Conservation (phyloP, 2,113 vertebrate genomes). For the Heteronetta atricapilla region DNA sequence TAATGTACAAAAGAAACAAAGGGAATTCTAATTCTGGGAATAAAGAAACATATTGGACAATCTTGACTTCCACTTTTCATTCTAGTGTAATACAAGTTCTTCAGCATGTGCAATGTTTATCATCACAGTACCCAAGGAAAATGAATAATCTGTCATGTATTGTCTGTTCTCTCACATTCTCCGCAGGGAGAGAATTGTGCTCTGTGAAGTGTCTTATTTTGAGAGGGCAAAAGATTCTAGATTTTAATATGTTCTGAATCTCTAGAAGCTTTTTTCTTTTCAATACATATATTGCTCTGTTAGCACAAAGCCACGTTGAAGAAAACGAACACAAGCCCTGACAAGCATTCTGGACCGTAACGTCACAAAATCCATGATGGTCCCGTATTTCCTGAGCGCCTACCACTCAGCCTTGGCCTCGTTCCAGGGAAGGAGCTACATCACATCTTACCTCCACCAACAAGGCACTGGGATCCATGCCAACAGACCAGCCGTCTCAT, state of each 20-base stretch:
- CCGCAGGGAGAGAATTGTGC: not conserved
- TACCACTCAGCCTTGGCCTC: not conserved
- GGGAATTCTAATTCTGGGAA: slow-evolving; percentile 20
- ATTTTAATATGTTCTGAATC: slow-evolving; percentile 10
- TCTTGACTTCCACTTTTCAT: slow-evolving; percentile 42
- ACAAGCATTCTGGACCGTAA: not conserved
- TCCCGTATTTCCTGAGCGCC: not conserved
- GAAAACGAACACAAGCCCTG: not conserved
- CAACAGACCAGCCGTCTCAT: slow-evolving; percentile 20
- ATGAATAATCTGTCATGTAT: slow-evolving; percentile 28
- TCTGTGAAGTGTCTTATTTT: slow-evolving; percentile 5
- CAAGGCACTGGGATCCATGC: slow-evolving; percentile 2
- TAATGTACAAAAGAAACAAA: slow-evolving; percentile 38
- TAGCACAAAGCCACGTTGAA: not conserved
- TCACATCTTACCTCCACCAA: not conserved
- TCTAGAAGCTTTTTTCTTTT: not conserved
- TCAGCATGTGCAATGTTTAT: slow-evolving; percentile 36
- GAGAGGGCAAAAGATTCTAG: slow-evolving; percentile 14
- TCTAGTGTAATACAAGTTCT: slow-evolving; percentile 10
- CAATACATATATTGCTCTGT: not conserved
- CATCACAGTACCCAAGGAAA: slow-evolving; percentile 18
- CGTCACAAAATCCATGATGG: not conserved
- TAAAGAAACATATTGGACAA: slow-evolving; percentile 25
- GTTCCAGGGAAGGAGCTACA: not conserved
- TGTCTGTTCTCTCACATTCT: slow-evolving; percentile 43